Base-by-base conservation (phyloP, 2,797 vertebrate species). In the Phalanger gymnotis region DNA sequence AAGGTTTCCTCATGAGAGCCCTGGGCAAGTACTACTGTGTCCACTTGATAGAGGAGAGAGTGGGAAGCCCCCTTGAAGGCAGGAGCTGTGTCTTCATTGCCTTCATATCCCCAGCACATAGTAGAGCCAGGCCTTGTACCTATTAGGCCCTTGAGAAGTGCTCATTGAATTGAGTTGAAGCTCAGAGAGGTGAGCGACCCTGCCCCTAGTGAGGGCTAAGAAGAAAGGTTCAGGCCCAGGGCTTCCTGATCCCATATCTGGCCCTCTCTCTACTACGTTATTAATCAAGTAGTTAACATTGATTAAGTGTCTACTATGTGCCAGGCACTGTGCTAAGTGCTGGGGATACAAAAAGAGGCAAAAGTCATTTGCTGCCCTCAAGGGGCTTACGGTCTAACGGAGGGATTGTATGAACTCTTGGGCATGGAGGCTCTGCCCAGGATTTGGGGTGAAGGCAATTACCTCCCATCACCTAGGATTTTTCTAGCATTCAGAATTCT, bases 241-340 rank as follows among this genome's bases (percentile, higher is more conserved):
- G 34, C 51, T 5, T 19, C 40, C 34, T 30, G 22, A 31, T 27
- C 10, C 40, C 0, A 0, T 10, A 0, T 12, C 3, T 66, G 14
- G 13, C 1, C 0, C 34, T 12, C 22, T 4, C 9, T 30, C 31
- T 3, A 13, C 31, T 34, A 0, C 12, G 34, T 31, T 31, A 14
- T 61, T 11, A 34, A 0, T 34, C 12, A 61, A 14, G 31, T 1
- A 5, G 1, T 61, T 34, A 61, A 31, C 57, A 31, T 58, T 58
- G 31, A 58, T 61, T 34, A 3, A 58, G 57, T 7, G 0, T 30
- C 57, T 61, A 4, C 30, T 61, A 0, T 14, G 30, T 34, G 58
- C 31, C 12, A 14, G 58, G 31, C 12, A 34, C 12, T 61, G 58
- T 34, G 30, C 58, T 61, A 34, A 34, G 58, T n/a, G n/a, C 58